phyloP scores from a whole-genome alignment of 2,113 vertebrate genomes.

The Brachypteracias leptosomus region DNA sequence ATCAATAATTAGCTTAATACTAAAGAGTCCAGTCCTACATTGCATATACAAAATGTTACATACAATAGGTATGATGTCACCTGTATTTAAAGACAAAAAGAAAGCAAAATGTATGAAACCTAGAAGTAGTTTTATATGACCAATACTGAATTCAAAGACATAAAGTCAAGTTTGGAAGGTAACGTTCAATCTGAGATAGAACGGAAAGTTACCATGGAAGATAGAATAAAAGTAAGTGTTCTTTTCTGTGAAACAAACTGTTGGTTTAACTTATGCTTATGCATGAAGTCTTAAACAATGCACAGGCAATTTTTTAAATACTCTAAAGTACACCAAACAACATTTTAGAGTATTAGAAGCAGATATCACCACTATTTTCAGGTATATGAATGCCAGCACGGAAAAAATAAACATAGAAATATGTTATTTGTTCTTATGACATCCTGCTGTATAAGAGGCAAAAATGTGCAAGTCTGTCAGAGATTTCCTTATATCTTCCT shows the following conservation, averaged over 20 bases:
- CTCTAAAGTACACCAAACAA: neutral
- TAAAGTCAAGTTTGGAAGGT: neutral
- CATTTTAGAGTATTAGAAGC: neutral
- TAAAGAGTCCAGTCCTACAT: neutral
- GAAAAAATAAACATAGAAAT: neutral
- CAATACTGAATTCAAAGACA: neutral
- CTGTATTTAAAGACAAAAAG: neutral
- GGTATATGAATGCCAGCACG: neutral
- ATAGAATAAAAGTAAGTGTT: neutral
- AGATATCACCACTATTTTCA: neutral
- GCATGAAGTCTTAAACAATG: neutral
- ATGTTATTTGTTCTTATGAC: neutral
- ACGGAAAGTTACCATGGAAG: neutral
- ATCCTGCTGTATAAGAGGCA: neutral
- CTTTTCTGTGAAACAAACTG: neutral
- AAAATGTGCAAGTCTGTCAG: neutral
- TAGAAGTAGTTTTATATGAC: neutral
- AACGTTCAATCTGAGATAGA: neutral
- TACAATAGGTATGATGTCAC: neutral
- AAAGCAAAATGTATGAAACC: neutral
- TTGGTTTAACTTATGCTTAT: neutral
- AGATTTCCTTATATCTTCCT: neutral
- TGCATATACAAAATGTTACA: neutral
- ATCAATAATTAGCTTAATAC: neutral
- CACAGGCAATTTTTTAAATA: neutral